phyloP scores from a whole-genome alignment of 2,113 vertebrate species.

The Machaerirhynchus nigripectus region DNA sequence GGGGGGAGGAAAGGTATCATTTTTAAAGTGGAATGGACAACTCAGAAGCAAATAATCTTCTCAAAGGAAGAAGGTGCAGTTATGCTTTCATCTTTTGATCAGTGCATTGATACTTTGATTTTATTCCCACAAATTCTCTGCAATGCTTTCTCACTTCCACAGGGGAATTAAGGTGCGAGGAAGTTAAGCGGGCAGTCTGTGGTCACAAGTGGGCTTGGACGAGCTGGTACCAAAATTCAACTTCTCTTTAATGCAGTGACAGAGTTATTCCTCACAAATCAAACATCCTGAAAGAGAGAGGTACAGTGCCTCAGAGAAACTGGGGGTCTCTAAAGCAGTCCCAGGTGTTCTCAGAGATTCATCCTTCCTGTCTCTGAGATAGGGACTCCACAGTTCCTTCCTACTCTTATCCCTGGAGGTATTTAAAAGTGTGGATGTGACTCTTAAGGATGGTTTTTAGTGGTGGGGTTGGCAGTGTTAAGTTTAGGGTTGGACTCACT shows the following conservation, averaged over 20 bases:
- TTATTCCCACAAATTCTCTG: neutral
- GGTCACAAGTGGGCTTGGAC: neutral
- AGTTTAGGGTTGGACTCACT: neutral
- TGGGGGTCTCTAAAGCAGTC: neutral
- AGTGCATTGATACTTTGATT: neutral
- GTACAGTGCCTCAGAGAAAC: neutral
- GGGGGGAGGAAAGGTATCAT: neutral
- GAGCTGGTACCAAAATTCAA: neutral
- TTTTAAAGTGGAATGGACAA: neutral
- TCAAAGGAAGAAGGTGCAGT: neutral
- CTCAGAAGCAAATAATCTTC: neutral
- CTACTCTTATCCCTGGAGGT: neutral
- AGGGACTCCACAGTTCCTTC: neutral
- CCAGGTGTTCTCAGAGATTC: neutral
- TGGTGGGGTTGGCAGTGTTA: neutral
- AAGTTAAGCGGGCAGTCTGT: neutral
- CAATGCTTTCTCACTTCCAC: neutral
- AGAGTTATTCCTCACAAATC: neutral
- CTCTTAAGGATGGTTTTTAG: accelerated
- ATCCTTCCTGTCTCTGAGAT: neutral
- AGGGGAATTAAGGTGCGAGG: neutral
- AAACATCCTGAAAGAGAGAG: neutral
- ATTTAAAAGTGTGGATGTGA: neutral
- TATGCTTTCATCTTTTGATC: neutral
- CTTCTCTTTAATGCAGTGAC: neutral